These are phyloP conservation scores for Apis laboriosa DNA, from an alignment of 1,140 invertebrate genomes.

Conservation along the genomic window DNA sequence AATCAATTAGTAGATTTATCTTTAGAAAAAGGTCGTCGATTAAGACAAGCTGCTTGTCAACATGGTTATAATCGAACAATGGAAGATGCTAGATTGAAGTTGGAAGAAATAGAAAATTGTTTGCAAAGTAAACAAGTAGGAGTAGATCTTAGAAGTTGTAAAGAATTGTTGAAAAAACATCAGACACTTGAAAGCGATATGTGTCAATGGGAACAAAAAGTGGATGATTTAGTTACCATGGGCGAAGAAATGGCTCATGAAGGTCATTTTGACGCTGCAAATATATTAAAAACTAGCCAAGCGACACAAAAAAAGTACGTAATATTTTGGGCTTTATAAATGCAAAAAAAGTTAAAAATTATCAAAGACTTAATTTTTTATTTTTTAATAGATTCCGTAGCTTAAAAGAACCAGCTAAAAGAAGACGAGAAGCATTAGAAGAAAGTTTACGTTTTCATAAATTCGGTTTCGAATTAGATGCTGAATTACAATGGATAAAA, in stretches of 20 bases:
- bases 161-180: slow-evolving; percentile 93
- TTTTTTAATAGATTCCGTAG: slow-evolving; percentile 81
- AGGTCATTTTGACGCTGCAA: slow-evolving; percentile 95
- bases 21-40: slow-evolving; percentile 91
- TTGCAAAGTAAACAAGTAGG: slow-evolving; percentile 92
- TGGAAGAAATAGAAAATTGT: slow-evolving; percentile 89
- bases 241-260: slow-evolving; percentile 95
- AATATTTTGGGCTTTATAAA: neutral
- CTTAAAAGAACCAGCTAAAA: slow-evolving; percentile 84
- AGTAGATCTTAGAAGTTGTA: slow-evolving; percentile 92
- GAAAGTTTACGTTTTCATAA: slow-evolving; percentile 95
- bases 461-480: slow-evolving; percentile 96
- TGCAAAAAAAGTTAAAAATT: neutral
- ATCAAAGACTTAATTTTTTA: neutral
- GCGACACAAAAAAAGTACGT: slow-evolving; percentile 86
- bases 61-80: slow-evolving; percentile 88
- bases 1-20: slow-evolving; percentile 86
- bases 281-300: slow-evolving; percentile 90
- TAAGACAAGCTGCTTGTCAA: slow-evolving; percentile 89
- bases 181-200: slow-evolving; percentile 91
- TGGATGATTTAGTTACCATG: slow-evolving; percentile 88
- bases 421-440: slow-evolving; percentile 90
- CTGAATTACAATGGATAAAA: slow-evolving; percentile 97
- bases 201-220: slow-evolving; percentile 87
- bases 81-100: slow-evolving; percentile 90